A percentile compares a stretch with the other conserved stretches of the same genome.
Conservation (phyloP, 2,888 invertebrate species). For the Cantharis lateralis region DNA sequence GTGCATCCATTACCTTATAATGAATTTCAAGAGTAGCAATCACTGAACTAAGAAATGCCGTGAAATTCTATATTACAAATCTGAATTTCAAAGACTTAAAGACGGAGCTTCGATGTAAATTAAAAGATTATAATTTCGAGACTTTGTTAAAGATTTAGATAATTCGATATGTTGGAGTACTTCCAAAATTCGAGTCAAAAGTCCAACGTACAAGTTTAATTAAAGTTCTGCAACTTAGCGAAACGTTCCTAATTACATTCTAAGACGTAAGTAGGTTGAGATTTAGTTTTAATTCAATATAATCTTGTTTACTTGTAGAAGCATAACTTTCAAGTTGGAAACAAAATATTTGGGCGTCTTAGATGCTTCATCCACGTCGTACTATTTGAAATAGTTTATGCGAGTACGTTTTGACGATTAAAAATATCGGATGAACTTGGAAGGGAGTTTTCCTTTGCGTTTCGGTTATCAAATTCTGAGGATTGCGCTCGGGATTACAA, state of each 20-base stretch:
- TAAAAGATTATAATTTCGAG: background rate
- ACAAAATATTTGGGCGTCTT: background rate
- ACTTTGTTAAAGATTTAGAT: background rate
- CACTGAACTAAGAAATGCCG: background rate
- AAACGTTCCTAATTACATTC: slow-evolving; percentile 3
- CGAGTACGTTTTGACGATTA: background rate
- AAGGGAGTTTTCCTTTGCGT: background rate
- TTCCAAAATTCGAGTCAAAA: background rate
- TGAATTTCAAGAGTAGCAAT: too few relatives aligned
- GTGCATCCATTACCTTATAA: too few relatives aligned
- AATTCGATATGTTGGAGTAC: background rate
- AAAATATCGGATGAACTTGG: background rate
- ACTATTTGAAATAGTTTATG: background rate
- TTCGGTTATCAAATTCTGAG: background rate
- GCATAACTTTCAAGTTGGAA: background rate
- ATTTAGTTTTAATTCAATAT: background rate
- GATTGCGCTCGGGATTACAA: background rate
- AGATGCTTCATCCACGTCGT: background rate
- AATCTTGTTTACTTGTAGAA: background rate
- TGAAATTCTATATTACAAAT: background rate
- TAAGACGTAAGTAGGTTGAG: slow-evolving; percentile 1
- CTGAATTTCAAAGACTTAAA: too few relatives aligned
- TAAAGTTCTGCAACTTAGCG: slow-evolving; percentile 7
- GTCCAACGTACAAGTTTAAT: slow-evolving; percentile 11
- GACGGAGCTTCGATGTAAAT: background rate